A percentile compares a stretch with the other conserved stretches of the same genome.
Evolutionary conservation across 2,888 invertebrate species (phyloP).

Genomic region (Amblyjoppa proteus): DNA sequence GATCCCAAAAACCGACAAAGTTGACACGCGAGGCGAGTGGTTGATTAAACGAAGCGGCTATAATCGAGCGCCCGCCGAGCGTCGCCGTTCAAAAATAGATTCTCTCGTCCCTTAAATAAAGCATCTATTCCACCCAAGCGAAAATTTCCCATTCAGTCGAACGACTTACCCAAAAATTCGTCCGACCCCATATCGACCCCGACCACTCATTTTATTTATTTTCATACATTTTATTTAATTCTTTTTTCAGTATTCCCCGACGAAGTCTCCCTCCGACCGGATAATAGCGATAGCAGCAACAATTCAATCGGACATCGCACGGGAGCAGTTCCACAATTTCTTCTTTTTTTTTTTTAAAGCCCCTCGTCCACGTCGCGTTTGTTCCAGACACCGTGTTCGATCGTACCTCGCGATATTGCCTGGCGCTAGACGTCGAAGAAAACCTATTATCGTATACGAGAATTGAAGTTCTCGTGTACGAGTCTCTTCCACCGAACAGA

Average conservation of each 20-base stretch:
- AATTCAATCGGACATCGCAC: not conserved
- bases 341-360: not conserved
- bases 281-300: not conserved
- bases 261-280: not conserved
- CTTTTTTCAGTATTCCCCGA: not conserved
- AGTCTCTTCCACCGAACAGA: slow-evolving; percentile 41
- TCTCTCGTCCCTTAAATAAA: slow-evolving; percentile 4
- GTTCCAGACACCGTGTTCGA: slow-evolving; percentile 14
- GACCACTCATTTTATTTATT: not conserved
- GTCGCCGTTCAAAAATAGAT: slow-evolving; percentile 32
- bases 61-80: slow-evolving; percentile 35
- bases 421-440: slow-evolving; percentile 27
- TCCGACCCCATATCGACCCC: not conserved
- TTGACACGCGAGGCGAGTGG: slow-evolving; percentile 38
- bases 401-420: slow-evolving; percentile 25
- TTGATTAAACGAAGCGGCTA: slow-evolving; percentile 55
- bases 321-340: not conserved
- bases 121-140: not conserved
- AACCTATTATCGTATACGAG: slow-evolving; percentile 45
- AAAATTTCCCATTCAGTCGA: not conserved
- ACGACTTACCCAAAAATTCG: not conserved
- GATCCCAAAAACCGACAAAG: slow-evolving; percentile 30
- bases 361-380: slow-evolving; percentile 12
- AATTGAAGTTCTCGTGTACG: slow-evolving; percentile 51
- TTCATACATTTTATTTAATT: not conserved